Conservation (phyloP, 2,113 vertebrate genomes). For the Anguilla rostrata region DNA sequence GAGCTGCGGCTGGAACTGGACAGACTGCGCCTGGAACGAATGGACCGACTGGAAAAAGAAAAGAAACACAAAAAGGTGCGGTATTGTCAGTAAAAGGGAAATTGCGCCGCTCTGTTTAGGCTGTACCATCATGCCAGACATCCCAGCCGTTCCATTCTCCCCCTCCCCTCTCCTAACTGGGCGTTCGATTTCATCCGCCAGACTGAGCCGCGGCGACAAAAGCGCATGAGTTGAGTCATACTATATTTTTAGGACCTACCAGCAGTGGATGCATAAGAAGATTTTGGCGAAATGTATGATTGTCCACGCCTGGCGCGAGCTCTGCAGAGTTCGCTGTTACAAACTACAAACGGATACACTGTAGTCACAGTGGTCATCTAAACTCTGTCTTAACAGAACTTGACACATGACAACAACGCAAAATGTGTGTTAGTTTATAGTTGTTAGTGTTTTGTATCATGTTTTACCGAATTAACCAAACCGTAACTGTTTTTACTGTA, state of each 20-base stretch:
- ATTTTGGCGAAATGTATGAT: neutral
- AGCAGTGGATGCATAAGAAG: neutral
- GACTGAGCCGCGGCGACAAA: neutral
- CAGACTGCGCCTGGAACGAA: conserved; percentile 80
- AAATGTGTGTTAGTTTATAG: neutral
- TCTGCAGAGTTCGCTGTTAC: neutral
- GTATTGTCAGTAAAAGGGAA: neutral
- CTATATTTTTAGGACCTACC: neutral
- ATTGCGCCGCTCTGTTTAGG: neutral
- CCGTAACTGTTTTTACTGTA: too few relatives aligned
- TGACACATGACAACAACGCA: neutral
- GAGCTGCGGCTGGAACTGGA: conserved; percentile 87
- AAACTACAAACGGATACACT: neutral
- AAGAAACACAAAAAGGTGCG: conserved; percentile 83
- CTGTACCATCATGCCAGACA: neutral
- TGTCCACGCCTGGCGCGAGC: too few relatives aligned
- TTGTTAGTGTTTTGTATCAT: neutral
- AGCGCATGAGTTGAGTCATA: neutral
- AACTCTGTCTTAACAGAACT: neutral
- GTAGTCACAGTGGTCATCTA: neutral
- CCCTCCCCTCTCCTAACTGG: neutral
- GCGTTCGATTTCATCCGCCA: neutral
- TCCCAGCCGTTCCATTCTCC: neutral
- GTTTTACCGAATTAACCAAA: too few relatives aligned
- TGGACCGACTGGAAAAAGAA: conserved; percentile 91